Conservation (phyloP, 1,140 invertebrate genomes). For the Caerostris darwini region DNA sequence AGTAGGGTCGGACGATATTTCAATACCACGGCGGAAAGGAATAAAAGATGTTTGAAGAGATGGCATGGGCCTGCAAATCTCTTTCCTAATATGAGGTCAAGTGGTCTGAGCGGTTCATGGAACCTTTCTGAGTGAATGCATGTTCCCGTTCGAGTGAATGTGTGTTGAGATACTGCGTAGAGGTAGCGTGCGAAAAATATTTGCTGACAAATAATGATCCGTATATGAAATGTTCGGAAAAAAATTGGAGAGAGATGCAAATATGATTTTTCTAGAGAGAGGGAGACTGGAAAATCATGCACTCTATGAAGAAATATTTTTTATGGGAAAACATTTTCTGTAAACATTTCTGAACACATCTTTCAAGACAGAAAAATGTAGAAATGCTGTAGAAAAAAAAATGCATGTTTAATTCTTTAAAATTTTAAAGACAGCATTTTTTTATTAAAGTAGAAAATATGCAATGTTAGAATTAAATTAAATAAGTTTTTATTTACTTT, state of each 20-base stretch:
- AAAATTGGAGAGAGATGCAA: constrained; percentile 5
- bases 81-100: neutral
- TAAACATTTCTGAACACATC: no score
- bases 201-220: constrained; percentile 1
- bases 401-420: no score
- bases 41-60: neutral
- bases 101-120: neutral
- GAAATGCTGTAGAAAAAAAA: no score
- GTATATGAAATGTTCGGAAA: neutral
- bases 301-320: no score
- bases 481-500: no score
- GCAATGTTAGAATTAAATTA: no score
- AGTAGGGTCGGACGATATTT: constrained; percentile 29
- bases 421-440: no score
- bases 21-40: neutral
- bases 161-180: neutral
- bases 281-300: no score
- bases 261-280: neutral
- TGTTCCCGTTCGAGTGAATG: neutral
- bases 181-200: neutral
- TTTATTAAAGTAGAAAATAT: no score
- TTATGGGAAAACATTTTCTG: no score
- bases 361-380: no score
- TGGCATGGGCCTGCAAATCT: neutral
- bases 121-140: neutral